Percentiles rank a stretch among this genome's conserved stretches.
Conservation (phyloP, 2,888 invertebrate genomes). For the Sceliomorpha sp. region DNA sequence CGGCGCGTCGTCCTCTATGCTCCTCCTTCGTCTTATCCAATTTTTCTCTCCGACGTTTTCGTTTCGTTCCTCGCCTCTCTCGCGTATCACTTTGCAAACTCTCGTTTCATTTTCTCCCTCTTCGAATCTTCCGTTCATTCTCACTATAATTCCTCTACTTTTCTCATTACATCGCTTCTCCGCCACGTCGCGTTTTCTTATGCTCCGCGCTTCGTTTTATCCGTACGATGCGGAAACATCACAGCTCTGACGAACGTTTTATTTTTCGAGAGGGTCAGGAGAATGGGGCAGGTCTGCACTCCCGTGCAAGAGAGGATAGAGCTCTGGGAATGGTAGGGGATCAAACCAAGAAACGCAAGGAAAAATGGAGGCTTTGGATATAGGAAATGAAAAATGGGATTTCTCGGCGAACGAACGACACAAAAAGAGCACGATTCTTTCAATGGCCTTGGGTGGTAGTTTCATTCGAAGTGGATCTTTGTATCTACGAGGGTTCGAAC, state of each 20-base stretch:
- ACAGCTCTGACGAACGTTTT: constrained; percentile 68
- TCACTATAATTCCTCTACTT: constrained; percentile 27
- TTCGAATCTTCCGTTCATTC: constrained; percentile 24
- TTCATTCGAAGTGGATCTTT: constrained; percentile 68
- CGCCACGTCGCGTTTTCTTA: constrained; percentile 21
- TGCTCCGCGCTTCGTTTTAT: constrained; percentile 23
- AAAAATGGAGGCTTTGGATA: constrained; percentile 1
- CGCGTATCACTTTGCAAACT: constrained; percentile 18
- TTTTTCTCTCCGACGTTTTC: constrained; percentile 27
- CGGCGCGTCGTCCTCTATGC: constrained; percentile 62
- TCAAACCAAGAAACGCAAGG: constrained; percentile 32
- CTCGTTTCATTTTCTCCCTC: constrained; percentile 18
- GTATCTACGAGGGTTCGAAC: constrained; percentile 69
- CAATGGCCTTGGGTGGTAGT: constrained; percentile 70
- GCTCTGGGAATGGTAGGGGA: constrained; percentile 27
- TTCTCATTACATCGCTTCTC: constrained; percentile 27
- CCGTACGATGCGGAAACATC: constrained; percentile 60
- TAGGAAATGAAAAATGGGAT: constrained; percentile 33
- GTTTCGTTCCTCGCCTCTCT: constrained; percentile 31
- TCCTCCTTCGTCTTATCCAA: constrained; percentile 34
- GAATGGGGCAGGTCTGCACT: constrained; percentile 24
- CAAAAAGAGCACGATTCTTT: constrained; percentile 68
- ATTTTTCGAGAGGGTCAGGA: constrained; percentile 43
- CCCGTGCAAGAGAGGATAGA: constrained; percentile 20
- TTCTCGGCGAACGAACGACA: constrained; percentile 56